A percentile compares a stretch with the other conserved stretches of the same genome.
phyloP scores from a whole-genome alignment of 2,888 invertebrate genomes.

The Scrobipalpa costella region DNA sequence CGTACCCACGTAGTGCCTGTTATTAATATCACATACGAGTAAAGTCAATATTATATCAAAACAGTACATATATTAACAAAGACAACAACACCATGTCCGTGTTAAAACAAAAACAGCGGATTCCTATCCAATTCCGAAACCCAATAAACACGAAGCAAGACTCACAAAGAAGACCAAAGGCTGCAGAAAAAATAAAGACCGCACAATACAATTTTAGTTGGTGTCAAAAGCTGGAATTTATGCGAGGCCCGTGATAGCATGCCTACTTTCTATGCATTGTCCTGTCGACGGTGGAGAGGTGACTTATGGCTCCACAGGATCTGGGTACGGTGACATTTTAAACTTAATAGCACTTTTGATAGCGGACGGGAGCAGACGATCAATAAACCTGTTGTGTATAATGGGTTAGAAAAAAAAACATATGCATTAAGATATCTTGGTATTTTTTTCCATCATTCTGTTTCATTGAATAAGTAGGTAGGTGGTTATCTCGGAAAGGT shows the following conservation, averaged over 20 bases:
- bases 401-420: no score
- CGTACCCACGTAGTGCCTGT: no score
- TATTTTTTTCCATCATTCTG: no score
- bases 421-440: no score
- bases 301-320: conserved; percentile 36
- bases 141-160: not conserved
- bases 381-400: no score
- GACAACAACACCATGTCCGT: no score
- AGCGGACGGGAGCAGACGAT: not conserved
- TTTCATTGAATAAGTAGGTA: no score
- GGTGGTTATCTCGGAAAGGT: no score
- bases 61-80: not conserved
- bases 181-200: conserved; percentile 16
- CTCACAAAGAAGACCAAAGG: not conserved
- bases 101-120: not conserved
- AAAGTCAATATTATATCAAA: no score
- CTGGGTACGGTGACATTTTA: conserved; percentile 30
- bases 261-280: conserved; percentile 41
- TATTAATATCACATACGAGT: no score
- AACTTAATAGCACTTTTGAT: conserved; percentile 22
- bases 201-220: conserved; percentile 26
- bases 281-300: conserved; percentile 30
- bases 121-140: not conserved
- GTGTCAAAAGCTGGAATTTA: conserved; percentile 36
- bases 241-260: conserved; percentile 31